Conservation (phyloP, 2,888 invertebrate genomes). For the Achlya flavicornis region DNA sequence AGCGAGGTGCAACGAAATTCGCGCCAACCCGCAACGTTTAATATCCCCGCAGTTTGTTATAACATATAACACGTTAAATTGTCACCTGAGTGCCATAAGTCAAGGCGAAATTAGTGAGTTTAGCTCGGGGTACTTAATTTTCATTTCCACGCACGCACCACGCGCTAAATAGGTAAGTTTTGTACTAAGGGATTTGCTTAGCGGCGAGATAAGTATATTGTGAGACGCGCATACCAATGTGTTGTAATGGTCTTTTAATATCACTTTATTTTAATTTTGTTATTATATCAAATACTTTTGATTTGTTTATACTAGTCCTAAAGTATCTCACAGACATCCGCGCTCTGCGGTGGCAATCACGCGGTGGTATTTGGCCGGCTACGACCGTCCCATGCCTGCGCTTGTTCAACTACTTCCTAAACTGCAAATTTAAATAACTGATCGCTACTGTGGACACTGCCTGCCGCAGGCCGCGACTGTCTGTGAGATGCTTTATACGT, state of each 20-base stretch:
- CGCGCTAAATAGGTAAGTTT: conserved; percentile 33
- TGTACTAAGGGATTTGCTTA: conserved; percentile 18
- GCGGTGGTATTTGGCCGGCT: no score
- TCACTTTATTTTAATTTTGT: not conserved
- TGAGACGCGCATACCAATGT: conserved; percentile 15
- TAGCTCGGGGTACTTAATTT: conserved; percentile 55
- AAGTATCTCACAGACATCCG: no score
- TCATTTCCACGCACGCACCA: conserved; percentile 52
- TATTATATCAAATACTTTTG: no score
- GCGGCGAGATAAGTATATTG: conserved; percentile 6
- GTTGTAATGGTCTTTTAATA: not conserved
- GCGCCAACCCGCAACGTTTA: conserved; percentile 57
- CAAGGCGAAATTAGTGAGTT: conserved; percentile 63
- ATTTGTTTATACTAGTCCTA: no score
- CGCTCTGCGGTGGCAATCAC: no score
- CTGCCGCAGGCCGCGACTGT: no score
- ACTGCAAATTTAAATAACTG: no score
- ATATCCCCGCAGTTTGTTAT: conserved; percentile 64
- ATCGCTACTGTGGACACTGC: no score
- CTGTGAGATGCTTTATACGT: no score
- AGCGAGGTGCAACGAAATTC: conserved; percentile 38
- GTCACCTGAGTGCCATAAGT: conserved; percentile 57
- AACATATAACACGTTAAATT: conserved; percentile 62
- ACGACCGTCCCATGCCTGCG: no score
- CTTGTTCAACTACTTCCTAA: no score